These are phyloP conservation scores for Psilopogon haemacephalus DNA, from an alignment of 2,113 vertebrate genomes.

Conservation along the genomic window DNA sequence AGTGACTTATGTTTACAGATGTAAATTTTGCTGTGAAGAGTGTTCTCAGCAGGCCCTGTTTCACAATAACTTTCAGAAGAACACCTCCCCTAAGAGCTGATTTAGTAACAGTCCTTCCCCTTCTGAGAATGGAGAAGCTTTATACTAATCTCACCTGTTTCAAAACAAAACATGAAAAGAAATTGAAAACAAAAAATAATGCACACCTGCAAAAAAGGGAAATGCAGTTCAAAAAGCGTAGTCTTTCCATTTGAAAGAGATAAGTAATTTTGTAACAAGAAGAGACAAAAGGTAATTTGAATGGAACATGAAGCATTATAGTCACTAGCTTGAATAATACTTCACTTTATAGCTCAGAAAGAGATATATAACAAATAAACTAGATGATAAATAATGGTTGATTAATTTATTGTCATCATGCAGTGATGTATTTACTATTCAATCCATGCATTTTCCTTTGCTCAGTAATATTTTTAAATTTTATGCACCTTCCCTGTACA, in stretches of 20 bases:
- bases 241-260: not conserved
- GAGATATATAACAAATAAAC: not conserved
- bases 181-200: not conserved
- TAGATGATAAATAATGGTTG: too few relatives aligned
- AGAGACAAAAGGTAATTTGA: not conserved
- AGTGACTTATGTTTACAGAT: not conserved
- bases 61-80: not conserved
- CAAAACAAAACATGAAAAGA: not conserved
- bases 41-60: not conserved
- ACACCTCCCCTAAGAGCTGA: not conserved
- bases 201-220: not conserved
- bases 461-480: not conserved
- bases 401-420: not conserved
- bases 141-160: not conserved
- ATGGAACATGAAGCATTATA: not conserved
- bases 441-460: not conserved
- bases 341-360: not conserved
- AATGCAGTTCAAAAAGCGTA: not conserved
- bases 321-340: not conserved
- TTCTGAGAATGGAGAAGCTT: not conserved
- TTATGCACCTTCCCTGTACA: not conserved
- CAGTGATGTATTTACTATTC: not conserved
- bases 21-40: not conserved
- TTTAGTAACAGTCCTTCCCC: not conserved
- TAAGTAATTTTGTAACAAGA: not conserved